A percentile compares a stretch with the other conserved stretches of the same genome.
phyloP scores from a whole-genome alignment of 2,113 vertebrate species.

The Rhegmatorhina hoffmannsi region DNA sequence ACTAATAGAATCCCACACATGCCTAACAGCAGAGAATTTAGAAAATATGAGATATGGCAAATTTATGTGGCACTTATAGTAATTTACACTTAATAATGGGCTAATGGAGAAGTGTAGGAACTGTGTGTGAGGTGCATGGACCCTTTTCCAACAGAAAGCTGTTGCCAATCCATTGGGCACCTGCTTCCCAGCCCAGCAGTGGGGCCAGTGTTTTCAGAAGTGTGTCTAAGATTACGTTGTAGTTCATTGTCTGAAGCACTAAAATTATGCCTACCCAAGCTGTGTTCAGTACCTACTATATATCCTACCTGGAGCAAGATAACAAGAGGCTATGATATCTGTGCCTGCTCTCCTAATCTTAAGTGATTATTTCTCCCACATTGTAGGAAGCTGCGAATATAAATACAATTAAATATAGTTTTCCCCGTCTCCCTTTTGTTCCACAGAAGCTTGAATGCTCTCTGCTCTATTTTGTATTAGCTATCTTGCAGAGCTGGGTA shows the following conservation, averaged over 20 bases:
- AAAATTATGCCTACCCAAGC: background rate
- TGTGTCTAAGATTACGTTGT: background rate
- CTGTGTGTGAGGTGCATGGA: background rate
- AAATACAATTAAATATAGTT: constrained; percentile 39
- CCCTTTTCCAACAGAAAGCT: background rate
- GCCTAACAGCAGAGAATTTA: background rate
- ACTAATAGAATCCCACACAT: background rate
- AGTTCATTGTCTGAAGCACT: background rate
- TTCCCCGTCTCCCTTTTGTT: constrained; percentile 4
- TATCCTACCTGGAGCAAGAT: background rate
- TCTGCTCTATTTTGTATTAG: background rate
- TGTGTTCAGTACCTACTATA: background rate
- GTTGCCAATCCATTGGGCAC: background rate
- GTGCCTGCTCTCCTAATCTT: background rate
- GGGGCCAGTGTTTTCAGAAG: fast-evolving
- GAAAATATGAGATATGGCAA: background rate
- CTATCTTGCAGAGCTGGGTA: background rate
- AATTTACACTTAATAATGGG: background rate
- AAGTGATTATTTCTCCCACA: background rate
- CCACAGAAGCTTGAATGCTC: background rate
- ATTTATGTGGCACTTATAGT: background rate
- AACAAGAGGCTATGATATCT: background rate
- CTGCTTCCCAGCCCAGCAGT: background rate
- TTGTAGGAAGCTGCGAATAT: background rate
- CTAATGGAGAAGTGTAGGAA: background rate